Conservation (phyloP, 1,140 invertebrate genomes). For the Rhopalosiphum padi region DNA sequence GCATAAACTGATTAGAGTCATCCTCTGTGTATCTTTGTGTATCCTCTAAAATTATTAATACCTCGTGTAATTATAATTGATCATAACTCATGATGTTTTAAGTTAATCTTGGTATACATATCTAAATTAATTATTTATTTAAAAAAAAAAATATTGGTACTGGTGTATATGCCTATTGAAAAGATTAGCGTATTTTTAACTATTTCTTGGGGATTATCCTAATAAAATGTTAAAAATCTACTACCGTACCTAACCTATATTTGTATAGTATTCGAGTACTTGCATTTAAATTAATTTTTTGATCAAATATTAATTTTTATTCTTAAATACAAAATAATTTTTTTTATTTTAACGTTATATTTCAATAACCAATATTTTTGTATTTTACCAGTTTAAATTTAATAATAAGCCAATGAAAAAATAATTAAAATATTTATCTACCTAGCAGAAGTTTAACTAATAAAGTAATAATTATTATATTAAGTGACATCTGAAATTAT, state of each 20-base stretch:
- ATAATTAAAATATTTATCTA: background rate
- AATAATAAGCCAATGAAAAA: background rate
- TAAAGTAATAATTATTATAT: too few relatives aligned
- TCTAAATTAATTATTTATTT: background rate
- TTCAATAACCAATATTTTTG: background rate
- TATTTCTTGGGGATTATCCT: too few relatives aligned
- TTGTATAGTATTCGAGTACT: too few relatives aligned
- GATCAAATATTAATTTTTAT: too few relatives aligned
- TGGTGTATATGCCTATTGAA: too few relatives aligned
- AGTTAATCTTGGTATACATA: background rate
- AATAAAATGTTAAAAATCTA: too few relatives aligned
- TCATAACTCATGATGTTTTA: background rate
- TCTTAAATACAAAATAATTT: background rate
- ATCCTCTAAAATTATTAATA: background rate
- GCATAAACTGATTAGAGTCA: background rate
- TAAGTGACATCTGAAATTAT: too few relatives aligned
- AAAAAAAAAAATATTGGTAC: too few relatives aligned
- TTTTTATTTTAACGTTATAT: background rate
- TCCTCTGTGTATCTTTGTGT: background rate
- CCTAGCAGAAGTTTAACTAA: too few relatives aligned
- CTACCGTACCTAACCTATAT: too few relatives aligned
- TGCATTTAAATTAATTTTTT: too few relatives aligned
- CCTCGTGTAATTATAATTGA: background rate
- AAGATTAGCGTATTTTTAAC: too few relatives aligned
- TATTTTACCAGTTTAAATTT: background rate